A percentile compares a stretch with the other conserved stretches of the same genome.
Evolutionary conservation across 2,888 invertebrate species (phyloP).

Genomic region (Hypolimnas misippus): DNA sequence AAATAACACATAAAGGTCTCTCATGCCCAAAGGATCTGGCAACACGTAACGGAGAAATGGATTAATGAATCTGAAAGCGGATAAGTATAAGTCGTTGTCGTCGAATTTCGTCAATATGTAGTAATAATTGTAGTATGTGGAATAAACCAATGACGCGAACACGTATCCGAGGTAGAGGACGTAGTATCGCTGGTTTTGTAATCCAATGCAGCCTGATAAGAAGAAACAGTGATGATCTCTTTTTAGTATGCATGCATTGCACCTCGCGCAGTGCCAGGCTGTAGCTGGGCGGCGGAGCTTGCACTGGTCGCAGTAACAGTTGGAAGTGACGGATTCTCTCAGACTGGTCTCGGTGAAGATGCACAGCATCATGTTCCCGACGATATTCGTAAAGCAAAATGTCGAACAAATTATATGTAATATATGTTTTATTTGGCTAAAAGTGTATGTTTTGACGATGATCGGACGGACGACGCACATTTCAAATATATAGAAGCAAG

Average conservation of each 20-base stretch:
- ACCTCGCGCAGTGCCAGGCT: conserved; percentile 93
- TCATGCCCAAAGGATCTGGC: conserved; percentile 48
- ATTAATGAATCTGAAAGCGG: conserved; percentile 53
- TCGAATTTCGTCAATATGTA: conserved; percentile 80
- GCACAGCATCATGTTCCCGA: conserved; percentile 63
- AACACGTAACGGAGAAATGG: conserved; percentile 52
- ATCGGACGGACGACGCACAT: conserved; percentile 57
- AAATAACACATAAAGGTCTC: conserved; percentile 56
- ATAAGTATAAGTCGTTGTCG: conserved; percentile 48
- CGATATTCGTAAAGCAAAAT: conserved; percentile 61
- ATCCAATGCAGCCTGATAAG: conserved; percentile 92
- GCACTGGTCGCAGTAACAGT: conserved; percentile 88
- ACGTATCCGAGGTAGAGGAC: conserved; percentile 88
- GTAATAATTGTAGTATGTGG: conserved; percentile 86
- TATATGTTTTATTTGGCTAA: conserved; percentile 48
- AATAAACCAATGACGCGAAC: conserved; percentile 86
- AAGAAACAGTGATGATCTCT: conserved; percentile 94
- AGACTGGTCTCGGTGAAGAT: conserved; percentile 56
- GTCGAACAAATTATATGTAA: conserved; percentile 53
- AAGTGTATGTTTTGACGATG: conserved; percentile 49
- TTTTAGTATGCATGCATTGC: conserved; percentile 90
- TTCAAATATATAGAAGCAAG: conserved; percentile 60
- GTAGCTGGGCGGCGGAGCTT: conserved; percentile 87
- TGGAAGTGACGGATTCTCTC: conserved; percentile 39
- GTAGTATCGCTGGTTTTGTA: conserved; percentile 92